Evolutionary conservation across 2,797 vertebrate genomes (phyloP).

Genomic region (Coilia nasus): DNA sequence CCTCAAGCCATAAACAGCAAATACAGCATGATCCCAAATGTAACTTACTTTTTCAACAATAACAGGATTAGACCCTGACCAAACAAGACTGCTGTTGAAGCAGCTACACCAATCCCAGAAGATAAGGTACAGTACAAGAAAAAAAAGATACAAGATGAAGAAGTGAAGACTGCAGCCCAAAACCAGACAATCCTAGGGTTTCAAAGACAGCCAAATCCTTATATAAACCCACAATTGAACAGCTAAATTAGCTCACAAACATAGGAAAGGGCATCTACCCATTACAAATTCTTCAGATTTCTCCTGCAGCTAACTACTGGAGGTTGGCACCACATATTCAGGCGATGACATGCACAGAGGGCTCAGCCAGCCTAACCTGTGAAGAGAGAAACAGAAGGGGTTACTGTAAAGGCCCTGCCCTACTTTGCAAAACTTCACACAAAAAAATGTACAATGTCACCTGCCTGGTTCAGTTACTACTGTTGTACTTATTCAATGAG

Average conservation of each 20-base stretch:
- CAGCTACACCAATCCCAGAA: background rate
- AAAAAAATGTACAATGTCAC: background rate
- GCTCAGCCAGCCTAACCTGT: background rate
- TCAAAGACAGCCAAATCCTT: background rate
- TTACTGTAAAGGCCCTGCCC: background rate
- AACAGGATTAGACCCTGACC: background rate
- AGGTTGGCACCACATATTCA: background rate
- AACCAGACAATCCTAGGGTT: background rate
- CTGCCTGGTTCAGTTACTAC: background rate
- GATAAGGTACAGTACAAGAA: background rate
- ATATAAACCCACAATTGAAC: background rate
- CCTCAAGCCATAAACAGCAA: background rate
- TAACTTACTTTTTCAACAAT: background rate
- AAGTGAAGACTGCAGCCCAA: background rate
- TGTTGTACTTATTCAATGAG: background rate
- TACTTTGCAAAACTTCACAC: background rate
- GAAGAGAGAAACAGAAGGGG: background rate
- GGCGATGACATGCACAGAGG: background rate
- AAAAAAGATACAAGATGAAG: background rate
- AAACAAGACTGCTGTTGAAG: background rate
- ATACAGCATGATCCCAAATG: background rate
- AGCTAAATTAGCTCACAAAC: background rate
- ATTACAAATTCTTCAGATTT: constrained; percentile 12
- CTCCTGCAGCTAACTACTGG: background rate
- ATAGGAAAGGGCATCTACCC: background rate